phyloP scores from a whole-genome alignment of 1,140 invertebrate species.

The Aphelinus atriplicis region DNA sequence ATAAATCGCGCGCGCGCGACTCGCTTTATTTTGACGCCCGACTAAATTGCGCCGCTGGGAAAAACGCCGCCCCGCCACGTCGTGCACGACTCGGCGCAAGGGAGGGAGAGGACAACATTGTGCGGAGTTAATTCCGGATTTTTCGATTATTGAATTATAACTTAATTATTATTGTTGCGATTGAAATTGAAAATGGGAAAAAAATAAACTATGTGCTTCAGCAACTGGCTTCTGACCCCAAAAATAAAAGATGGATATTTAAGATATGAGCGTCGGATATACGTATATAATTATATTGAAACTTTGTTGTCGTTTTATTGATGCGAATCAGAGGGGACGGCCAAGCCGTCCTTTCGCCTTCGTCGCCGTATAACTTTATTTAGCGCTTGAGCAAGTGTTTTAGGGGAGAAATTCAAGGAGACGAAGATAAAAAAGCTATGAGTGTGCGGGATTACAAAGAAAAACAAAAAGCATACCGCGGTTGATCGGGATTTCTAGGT shows the following conservation, averaged over 20 bases:
- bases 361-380: slow-evolving; percentile 18
- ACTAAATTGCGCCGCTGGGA: not conserved
- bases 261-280: not conserved
- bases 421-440: not conserved
- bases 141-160: slow-evolving; percentile 26
- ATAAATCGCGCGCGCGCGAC: not conserved
- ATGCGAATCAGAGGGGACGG: slow-evolving; percentile 4
- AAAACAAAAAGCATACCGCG: not conserved
- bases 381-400: slow-evolving; percentile 18
- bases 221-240: not conserved
- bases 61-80: not conserved
- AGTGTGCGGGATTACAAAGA: slow-evolving; percentile 34
- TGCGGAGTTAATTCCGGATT: not conserved
- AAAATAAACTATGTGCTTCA: slow-evolving; percentile 5
- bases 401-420: not conserved
- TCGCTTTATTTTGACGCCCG: slow-evolving; percentile 28
- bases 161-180: slow-evolving; percentile 10
- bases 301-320: slow-evolving; percentile 22
- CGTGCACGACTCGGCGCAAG: not conserved
- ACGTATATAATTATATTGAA: not conserved
- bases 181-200: slow-evolving; percentile 4
- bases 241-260: not conserved
- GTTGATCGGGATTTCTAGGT: not conserved
- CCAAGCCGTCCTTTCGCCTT: slow-evolving; percentile 17
- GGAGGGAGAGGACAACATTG: not conserved